Evolutionary conservation across 2,113 vertebrate species (phyloP), one percentile per base, ranked within the genome.

Genomic region (Planiliza haematocheilus): DNA sequence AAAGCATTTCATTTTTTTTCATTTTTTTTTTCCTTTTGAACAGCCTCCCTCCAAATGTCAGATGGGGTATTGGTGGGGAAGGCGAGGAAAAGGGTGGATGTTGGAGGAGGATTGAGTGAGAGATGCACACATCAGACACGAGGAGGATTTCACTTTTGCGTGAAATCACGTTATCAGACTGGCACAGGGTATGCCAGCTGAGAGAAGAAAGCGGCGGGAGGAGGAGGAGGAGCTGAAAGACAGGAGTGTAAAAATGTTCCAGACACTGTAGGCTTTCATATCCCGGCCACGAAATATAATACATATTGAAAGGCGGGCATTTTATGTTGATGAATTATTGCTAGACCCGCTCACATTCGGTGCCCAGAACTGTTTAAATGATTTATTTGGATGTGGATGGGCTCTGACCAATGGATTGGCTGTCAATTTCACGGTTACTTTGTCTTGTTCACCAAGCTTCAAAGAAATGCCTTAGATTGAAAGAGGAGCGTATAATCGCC

Each of bases 131-230:
- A 84, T 86, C 82, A 83, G 81, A 90, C 88, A 87, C 51, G 65
- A 72, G 84, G 49, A 66, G 82, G 86, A 88, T 87, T 88, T 89
- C 58, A 80, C 74, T 87, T 88, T 84, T 75, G 84, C 72, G 51
- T 90, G 77, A 90, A 88, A 86, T 91, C 86, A 86, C 52, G 52
- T 90, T 92, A 88, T 91, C 79, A 77, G 81, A 87, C 79, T 17
- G 62, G 85, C 18, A 11, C 87, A 88, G 86, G 79, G 77, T 78
- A 55, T 69, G 77, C 81, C 79, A 82, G 81, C 61, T 10, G 39
- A 58, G 55, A 76, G 70, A 58, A 46, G 77, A 66, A 63, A 70
- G 67, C 20, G 37, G 53, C 24, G 20, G 65, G 24, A 41, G 53
- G 24, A 34, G 63, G 59, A 63, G 72, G 74, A 61, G 81, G 59